These are phyloP conservation scores for Labeo rohita DNA, from an alignment of 2,113 vertebrate genomes.

Conservation along the genomic window DNA sequence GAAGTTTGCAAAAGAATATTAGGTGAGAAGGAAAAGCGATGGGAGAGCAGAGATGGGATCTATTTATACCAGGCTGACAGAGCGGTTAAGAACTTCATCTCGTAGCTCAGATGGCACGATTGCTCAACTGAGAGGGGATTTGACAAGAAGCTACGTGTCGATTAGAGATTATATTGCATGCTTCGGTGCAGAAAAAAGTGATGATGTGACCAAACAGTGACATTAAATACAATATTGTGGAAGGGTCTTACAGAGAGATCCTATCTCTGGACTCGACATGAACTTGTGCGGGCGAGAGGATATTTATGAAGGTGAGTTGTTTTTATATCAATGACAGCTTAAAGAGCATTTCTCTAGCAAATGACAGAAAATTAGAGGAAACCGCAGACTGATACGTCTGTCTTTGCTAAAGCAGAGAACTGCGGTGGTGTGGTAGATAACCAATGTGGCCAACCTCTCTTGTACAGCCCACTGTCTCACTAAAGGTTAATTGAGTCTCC, in stretches of 20 bases:
- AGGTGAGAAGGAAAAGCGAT: constrained; percentile 30
- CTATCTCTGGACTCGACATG: constrained; percentile 1
- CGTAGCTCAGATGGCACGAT: constrained; percentile 42
- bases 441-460: constrained; percentile 24
- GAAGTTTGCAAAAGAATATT: constrained; percentile 37
- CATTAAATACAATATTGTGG: neutral
- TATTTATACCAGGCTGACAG: constrained; percentile 49
- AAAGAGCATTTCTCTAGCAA: neutral
- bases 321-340: constrained; percentile 35
- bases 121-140: constrained; percentile 45
- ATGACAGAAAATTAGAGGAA: neutral
- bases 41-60: constrained; percentile 47
- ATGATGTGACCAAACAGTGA: constrained; percentile 22
- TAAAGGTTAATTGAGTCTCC: constrained; percentile 56
- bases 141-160: constrained; percentile 43
- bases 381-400: neutral
- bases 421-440: constrained; percentile 34
- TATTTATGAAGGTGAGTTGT: constrained; percentile 11
- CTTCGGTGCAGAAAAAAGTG: neutral
- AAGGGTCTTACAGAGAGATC: constrained; percentile 11
- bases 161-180: constrained; percentile 49
- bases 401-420: constrained; percentile 5
- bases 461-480: constrained; percentile 33
- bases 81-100: constrained; percentile 49
- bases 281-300: neutral